Evolutionary conservation across 2,797 vertebrate species (phyloP).

Genomic region (Cossypha niveicapilla): DNA sequence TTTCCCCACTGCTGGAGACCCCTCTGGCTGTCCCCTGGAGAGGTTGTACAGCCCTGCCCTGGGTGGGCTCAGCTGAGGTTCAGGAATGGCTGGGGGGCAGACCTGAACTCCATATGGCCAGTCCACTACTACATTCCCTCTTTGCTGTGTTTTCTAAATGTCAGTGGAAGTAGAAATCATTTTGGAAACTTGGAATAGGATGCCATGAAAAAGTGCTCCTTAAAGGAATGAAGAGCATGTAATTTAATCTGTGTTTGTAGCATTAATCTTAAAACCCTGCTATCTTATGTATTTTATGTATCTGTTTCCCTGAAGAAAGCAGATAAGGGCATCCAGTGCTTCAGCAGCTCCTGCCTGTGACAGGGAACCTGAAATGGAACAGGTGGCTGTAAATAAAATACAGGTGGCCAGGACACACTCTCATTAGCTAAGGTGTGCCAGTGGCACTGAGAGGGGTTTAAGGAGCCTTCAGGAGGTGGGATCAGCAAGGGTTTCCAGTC

Average conservation of each 20-base stretch:
- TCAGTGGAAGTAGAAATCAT: not conserved
- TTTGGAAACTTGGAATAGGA: constrained; percentile 6
- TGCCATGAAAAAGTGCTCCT: not conserved
- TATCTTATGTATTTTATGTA: not conserved
- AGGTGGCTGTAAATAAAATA: not conserved
- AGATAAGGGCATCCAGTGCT: constrained; percentile 21
- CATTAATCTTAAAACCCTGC: constrained; percentile 14
- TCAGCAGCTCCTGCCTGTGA: not conserved
- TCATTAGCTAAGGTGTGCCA: not conserved
- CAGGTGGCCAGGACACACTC: not conserved
- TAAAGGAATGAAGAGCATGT: constrained; percentile 9
- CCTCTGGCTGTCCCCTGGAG: not conserved
- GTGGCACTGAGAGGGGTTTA: not conserved
- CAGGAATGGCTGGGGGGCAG: not conserved
- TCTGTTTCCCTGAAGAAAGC: constrained; percentile 3
- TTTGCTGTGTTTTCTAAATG: not conserved
- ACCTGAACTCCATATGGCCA: not conserved
- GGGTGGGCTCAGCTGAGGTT: not conserved
- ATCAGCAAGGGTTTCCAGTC: not conserved
- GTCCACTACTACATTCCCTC: not conserved
- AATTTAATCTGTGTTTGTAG: constrained; percentile 42
- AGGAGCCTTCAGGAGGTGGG: not conserved
- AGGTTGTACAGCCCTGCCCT: fast-evolving
- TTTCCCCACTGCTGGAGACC: not conserved
- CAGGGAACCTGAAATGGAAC: not conserved